Evolutionary conservation across 2,888 invertebrate genomes (phyloP), one percentile per base, ranked within the genome.

Genomic region (Nezara viridula): DNA sequence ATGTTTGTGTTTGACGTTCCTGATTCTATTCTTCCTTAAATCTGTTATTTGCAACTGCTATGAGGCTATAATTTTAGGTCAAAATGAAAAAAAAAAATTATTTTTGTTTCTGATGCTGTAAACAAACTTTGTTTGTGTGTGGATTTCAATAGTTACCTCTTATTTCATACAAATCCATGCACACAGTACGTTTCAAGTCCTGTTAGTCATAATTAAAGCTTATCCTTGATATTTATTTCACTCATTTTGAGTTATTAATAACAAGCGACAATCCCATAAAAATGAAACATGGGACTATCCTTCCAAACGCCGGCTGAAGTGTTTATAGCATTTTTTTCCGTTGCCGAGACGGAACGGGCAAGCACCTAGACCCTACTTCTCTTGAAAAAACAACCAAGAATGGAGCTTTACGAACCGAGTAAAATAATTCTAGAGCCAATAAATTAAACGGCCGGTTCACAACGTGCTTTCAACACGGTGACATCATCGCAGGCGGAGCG

Each of bases 321-420:
- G 66, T 73, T 73, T 73, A 73, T 73, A 37, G 66, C 66, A 37
- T 73, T 37, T 73, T 73, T 73, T 73, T 73, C 32, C 19, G 66
- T 73, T 32, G 66, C 66, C 66, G 32, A 73, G 32, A 73, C 66
- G 66, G 66, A 73, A 66, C 66, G 66, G 16, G 37, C 66, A 73
- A 73, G 66, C 66, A 32, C 66, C 66, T 73, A 60, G 60, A 37
- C 66, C 37, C 32, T 37, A 73, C 7, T 73, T 21, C 66, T 37
- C 32, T 73, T 37, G 3, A 37, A 73, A 73, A 73, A 73, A 73
- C 16, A 81, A 44, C 5, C 6, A 81, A 44, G 81, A 47, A 81
- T 40, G 81, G 44, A 24, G 44, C 40, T 40, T 81, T 81, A 81
- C 81, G 81, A 81, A 47, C 44, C 81, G 44, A 44, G 81, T 81